phyloP scores from a whole-genome alignment of 2,888 invertebrate genomes.

The Heliconius hortense region DNA sequence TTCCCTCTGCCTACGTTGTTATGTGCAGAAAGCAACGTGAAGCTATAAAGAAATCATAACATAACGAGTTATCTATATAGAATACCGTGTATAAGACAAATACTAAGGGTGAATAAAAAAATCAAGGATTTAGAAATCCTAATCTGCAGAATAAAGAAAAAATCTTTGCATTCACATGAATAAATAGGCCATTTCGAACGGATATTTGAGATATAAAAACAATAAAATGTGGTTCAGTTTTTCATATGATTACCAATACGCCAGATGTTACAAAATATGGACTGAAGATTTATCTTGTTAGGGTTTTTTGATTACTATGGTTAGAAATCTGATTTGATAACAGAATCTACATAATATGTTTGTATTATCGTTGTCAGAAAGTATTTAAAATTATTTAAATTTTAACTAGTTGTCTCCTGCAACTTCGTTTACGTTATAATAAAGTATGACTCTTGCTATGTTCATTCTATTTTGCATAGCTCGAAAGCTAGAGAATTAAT shows the following conservation, averaged over 20 bases:
- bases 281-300: constrained; percentile 6
- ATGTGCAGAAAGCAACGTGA: too few relatives aligned
- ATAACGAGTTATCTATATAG: not conserved
- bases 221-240: constrained; percentile 10
- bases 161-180: constrained; percentile 7
- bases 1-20: too few relatives aligned
- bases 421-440: too few relatives aligned
- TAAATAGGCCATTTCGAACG: constrained; percentile 7
- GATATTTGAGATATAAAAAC: constrained; percentile 1
- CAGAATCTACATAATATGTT: not conserved
- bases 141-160: not conserved
- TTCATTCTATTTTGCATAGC: not conserved
- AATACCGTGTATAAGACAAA: not conserved
- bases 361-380: not conserved
- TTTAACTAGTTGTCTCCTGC: too few relatives aligned
- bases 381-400: not conserved
- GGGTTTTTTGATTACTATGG: not conserved
- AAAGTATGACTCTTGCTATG: not conserved
- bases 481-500: not conserved
- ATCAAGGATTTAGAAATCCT: not conserved
- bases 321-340: not conserved
- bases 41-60: too few relatives aligned
- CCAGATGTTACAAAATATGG: not conserved
- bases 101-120: not conserved
- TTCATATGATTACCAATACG: constrained; percentile 2